A percentile compares a stretch with the other conserved stretches of the same genome.
phyloP scores from a whole-genome alignment of 2,113 vertebrate species.

The Tringa solitaria region DNA sequence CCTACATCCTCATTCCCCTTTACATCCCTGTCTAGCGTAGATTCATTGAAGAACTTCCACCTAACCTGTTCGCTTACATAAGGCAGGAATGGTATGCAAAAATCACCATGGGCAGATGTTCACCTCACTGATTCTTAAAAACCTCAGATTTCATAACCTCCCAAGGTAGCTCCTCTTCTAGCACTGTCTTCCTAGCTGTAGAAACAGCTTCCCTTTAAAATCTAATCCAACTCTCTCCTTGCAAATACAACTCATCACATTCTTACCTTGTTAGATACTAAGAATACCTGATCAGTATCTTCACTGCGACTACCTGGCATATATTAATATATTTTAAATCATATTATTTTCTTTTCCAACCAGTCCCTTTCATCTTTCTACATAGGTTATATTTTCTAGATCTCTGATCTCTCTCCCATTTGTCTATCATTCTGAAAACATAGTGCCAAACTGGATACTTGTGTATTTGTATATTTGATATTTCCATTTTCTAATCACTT shows the following conservation, averaged over 20 bases:
- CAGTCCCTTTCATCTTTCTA: background rate
- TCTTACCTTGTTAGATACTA: background rate
- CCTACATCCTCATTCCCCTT: background rate
- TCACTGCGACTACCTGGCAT: background rate
- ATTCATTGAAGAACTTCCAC: background rate
- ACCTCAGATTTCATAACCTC: background rate
- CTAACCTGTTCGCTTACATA: background rate
- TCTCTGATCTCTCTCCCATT: background rate
- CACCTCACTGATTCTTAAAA: background rate
- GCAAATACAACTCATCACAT: background rate
- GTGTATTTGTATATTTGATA: background rate
- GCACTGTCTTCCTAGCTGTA: background rate
- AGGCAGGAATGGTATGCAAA: background rate
- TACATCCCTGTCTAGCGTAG: background rate
- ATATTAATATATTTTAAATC: background rate
- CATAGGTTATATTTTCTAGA: background rate
- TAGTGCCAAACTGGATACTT: background rate
- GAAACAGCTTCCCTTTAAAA: background rate
- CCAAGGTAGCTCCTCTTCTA: background rate
- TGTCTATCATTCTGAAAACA: background rate
- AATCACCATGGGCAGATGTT: background rate
- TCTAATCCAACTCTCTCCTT: background rate
- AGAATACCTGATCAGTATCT: background rate
- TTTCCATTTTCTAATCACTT: background rate
- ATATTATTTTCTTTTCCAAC: background rate